Evolutionary conservation across 2,113 vertebrate genomes (phyloP).

Genomic region (Callopanchax toddi): DNA sequence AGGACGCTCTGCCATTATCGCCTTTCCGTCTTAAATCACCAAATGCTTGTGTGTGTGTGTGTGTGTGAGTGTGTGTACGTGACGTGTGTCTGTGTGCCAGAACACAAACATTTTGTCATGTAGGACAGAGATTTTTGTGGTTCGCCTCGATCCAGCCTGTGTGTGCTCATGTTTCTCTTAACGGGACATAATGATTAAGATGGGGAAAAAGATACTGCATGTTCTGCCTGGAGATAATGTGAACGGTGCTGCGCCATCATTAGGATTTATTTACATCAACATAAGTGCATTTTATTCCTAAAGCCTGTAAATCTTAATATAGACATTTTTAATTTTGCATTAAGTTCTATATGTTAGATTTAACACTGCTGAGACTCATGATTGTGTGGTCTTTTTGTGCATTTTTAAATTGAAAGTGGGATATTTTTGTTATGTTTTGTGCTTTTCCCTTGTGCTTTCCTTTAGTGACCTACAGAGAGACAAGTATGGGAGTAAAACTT

Average conservation of each 20-base stretch:
- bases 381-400: slow-evolving; percentile 43
- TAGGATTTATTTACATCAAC: slow-evolving; percentile 49
- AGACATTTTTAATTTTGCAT: too few relatives aligned
- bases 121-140: slow-evolving; percentile 40
- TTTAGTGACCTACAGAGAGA: slow-evolving; percentile 99
- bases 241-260: slow-evolving; percentile 57
- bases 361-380: slow-evolving; percentile 28
- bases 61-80: slow-evolving; percentile 15
- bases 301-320: slow-evolving; percentile 4
- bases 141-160: slow-evolving; percentile 35
- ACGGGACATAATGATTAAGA: slow-evolving; percentile 57
- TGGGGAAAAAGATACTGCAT: slow-evolving; percentile 67
- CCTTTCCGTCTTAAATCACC: slow-evolving; percentile 62
- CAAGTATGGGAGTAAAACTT: slow-evolving; percentile 99
- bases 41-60: slow-evolving; percentile 20
- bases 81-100: slow-evolving; percentile 11
- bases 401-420: slow-evolving; percentile 85
- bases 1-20: slow-evolving; percentile 60
- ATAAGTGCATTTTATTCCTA: slow-evolving; percentile 28
- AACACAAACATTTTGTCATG: slow-evolving; percentile 33
- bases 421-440: slow-evolving; percentile 84
- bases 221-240: slow-evolving; percentile 56
- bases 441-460: slow-evolving; percentile 92
- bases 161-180: slow-evolving; percentile 52
- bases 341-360: too few relatives aligned